These are phyloP conservation scores for Drosophila mayaguana DNA, from an alignment of 2,888 invertebrate species.

Conservation along the genomic window DNA sequence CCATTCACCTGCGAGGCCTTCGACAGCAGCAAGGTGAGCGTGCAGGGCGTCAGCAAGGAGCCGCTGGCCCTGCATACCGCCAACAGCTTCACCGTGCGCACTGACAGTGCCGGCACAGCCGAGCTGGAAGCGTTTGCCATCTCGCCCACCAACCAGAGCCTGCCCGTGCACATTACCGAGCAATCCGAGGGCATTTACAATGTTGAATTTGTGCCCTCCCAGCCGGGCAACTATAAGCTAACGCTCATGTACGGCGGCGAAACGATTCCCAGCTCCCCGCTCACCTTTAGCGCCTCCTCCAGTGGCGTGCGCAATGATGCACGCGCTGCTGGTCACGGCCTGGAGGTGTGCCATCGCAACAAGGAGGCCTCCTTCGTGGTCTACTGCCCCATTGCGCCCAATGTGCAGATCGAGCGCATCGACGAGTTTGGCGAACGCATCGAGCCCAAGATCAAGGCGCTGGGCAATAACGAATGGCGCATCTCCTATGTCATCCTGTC, in stretches of 20 bases:
- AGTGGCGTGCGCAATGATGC: slow-evolving; percentile 86
- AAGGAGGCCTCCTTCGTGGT: slow-evolving; percentile 91
- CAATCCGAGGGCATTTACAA: slow-evolving; percentile 90
- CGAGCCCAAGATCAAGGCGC: slow-evolving; percentile 85
- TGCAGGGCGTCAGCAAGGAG: slow-evolving; percentile 91
- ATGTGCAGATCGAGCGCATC: slow-evolving; percentile 87
- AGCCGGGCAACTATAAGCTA: slow-evolving; percentile 89
- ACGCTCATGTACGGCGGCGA: slow-evolving; percentile 90
- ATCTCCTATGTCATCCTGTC: slow-evolving; percentile 96
- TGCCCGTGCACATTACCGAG: slow-evolving; percentile 91
- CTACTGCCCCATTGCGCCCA: slow-evolving; percentile 86
- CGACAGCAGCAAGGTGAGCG: slow-evolving; percentile 92
- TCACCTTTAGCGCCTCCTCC: slow-evolving; percentile 88
- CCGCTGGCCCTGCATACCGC: slow-evolving; percentile 93
- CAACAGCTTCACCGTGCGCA: slow-evolving; percentile 92
- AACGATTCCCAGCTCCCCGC: slow-evolving; percentile 86
- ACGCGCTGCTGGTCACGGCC: slow-evolving; percentile 89
- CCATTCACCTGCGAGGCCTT: slow-evolving; percentile 97
- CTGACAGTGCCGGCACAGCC: slow-evolving; percentile 93
- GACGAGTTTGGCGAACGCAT: slow-evolving; percentile 85
- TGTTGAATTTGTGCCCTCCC: slow-evolving; percentile 93
- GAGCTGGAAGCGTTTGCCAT: slow-evolving; percentile 95
- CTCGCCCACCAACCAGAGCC: slow-evolving; percentile 93
- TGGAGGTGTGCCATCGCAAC: slow-evolving; percentile 89
- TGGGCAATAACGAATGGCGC: slow-evolving; percentile 92